Evolutionary conservation across 2,113 vertebrate genomes (phyloP).

Genomic region (Canis aureus): DNA sequence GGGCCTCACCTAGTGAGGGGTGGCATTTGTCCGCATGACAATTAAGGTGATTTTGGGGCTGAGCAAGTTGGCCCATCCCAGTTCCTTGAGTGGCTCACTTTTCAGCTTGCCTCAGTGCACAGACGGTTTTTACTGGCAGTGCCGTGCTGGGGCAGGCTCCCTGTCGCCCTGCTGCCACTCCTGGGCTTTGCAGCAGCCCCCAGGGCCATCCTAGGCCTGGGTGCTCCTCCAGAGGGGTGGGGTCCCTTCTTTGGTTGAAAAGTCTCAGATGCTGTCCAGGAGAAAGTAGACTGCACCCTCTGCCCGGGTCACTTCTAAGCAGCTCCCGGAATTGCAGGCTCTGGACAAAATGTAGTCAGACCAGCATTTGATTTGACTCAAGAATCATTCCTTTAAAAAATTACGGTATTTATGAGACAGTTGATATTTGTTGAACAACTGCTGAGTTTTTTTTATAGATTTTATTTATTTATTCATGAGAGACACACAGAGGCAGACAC

Average conservation of each 20-base stretch:
- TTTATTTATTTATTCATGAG: too few species aligned
- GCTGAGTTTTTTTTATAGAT: not conserved
- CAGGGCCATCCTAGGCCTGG: not conserved
- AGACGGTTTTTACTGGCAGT: not conserved
- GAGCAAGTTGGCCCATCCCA: not conserved
- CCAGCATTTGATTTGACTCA: not conserved
- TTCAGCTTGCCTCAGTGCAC: not conserved
- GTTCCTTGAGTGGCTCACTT: not conserved
- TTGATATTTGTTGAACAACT: not conserved
- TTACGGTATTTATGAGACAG: not conserved
- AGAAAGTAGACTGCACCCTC: not conserved
- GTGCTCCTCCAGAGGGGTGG: not conserved
- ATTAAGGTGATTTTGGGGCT: not conserved
- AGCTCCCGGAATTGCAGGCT: not conserved
- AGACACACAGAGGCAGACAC: too few species aligned
- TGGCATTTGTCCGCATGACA: rapidly evolving
- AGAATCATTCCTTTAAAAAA: not conserved
- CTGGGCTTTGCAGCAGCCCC: not conserved
- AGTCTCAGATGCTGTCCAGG: not conserved
- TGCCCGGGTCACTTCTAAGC: not conserved
- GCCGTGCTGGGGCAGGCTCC: too few species aligned
- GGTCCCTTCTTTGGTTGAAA: not conserved
- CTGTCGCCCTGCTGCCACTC: not conserved
- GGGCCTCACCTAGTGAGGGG: not conserved
- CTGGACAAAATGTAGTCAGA: not conserved